Conservation (phyloP, 2,888 invertebrate genomes). For the Habroteleia sp. region DNA sequence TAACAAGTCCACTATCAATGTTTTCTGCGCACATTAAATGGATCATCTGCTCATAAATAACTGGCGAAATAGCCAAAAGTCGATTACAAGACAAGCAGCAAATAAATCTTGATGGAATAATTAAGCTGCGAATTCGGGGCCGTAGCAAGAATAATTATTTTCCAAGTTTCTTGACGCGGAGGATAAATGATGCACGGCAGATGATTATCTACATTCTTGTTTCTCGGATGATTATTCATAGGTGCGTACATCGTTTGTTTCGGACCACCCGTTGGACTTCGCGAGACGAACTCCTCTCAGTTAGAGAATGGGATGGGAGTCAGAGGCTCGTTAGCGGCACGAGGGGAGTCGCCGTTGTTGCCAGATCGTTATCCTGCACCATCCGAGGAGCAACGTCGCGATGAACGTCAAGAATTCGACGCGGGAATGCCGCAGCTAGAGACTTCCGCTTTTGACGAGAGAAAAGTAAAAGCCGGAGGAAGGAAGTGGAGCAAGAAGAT, state of each 20-base stretch:
- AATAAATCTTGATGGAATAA: slow-evolving; percentile 49
- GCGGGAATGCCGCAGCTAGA: slow-evolving; percentile 29
- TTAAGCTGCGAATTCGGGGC: slow-evolving; percentile 32
- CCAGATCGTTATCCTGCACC: slow-evolving; percentile 75
- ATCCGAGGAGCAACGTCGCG: slow-evolving; percentile 49
- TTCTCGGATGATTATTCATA: slow-evolving; percentile 56
- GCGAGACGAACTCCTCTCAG: slow-evolving; percentile 70
- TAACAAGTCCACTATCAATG: slow-evolving; percentile 12
- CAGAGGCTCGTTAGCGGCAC: slow-evolving; percentile 77
- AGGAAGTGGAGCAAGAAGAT: slow-evolving; percentile 48
- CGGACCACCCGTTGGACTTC: slow-evolving; percentile 70
- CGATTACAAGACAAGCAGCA: slow-evolving; percentile 16
- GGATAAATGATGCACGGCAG: slow-evolving; percentile 45
- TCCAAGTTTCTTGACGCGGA: slow-evolving; percentile 28
- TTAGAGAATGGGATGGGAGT: slow-evolving; percentile 72
- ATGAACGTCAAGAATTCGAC: slow-evolving; percentile 44
- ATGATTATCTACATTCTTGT: slow-evolving; percentile 48
- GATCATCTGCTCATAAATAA: slow-evolving; percentile 33
- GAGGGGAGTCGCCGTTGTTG: slow-evolving; percentile 77
- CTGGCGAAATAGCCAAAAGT: slow-evolving; percentile 27
- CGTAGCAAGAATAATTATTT: slow-evolving; percentile 33
- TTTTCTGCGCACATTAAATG: not conserved
- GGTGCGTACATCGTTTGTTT: slow-evolving; percentile 42
- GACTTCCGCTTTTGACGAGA: slow-evolving; percentile 58
- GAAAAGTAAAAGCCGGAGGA: slow-evolving; percentile 44